Evolutionary conservation across 2,888 invertebrate species (phyloP), one percentile per base, ranked within the genome.

Genomic region (Diarsia brunnea): DNA sequence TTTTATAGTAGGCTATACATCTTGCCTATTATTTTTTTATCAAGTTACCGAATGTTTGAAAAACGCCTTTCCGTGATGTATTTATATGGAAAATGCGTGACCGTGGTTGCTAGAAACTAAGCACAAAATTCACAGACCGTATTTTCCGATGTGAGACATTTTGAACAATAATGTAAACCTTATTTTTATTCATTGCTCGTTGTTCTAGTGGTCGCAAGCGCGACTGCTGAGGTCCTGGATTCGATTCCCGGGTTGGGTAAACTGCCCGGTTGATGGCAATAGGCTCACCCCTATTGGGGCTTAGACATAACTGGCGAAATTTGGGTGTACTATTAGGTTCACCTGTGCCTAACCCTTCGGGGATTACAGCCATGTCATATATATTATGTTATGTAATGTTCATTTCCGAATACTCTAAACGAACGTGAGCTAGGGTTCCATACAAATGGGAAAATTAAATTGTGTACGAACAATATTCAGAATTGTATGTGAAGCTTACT

Each of bases 1-100:
- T 82, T 73, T 73, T 77, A 12, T 24, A 64, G 66, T 78, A 75
- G 78, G 79, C 65, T 73, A 73, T 78, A 78, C 71, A 79, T 77
- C 81, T 88, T 86, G 88, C 81, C 86, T 70, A 76, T 11, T 19
- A 45, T 63, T 51, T 73, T 74, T 69, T 49, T n/a, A 8, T 55
- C 8, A 47, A 64, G 14, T 53, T 78, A 19, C 3, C 58, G 27
- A 4, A 68, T 61, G 14, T n/a, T 21, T 58, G 31, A 19, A 14
- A 27, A 43, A 43, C 27, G 12, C 45, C 3, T 43, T 66, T 60
- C 31, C 60, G 27, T 60, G 19, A 14, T 47, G 11, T 79, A 47
- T 49, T 51, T 27, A 14, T 12, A 61, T n/a, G n/a, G 2, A 43
- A 61, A 11, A 55, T 55, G 53, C 14, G 53, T 53, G 12, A 53